Percentiles rank a stretch among this genome's conserved stretches.
Conservation (phyloP, 2,888 invertebrate species). For the Cheilosia vernalis region DNA sequence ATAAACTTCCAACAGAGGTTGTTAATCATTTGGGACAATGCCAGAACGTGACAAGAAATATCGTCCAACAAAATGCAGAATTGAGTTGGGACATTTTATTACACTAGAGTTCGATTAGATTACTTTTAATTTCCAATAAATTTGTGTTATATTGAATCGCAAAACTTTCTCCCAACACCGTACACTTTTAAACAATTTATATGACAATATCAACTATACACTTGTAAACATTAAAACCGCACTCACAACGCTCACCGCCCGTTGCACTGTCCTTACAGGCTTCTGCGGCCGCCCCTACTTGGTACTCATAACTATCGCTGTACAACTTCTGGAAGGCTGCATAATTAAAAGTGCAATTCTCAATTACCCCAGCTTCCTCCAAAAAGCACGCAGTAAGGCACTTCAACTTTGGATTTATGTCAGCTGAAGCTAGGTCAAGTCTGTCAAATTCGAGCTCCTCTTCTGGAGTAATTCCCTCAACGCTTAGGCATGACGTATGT, state of each 20-base stretch:
- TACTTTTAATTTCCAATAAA: too few species aligned
- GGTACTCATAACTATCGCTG: background rate
- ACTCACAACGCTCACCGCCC: conserved; percentile 39
- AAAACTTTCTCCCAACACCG: too few species aligned
- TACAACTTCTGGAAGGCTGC: background rate
- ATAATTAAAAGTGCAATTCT: conserved; percentile 10
- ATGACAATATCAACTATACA: background rate
- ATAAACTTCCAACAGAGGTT: too few species aligned
- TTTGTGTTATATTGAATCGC: too few species aligned
- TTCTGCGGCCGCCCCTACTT: background rate
- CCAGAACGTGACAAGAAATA: too few species aligned
- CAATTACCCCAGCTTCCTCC: background rate
- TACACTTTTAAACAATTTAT: too few species aligned
- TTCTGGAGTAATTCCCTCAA: conserved; percentile 1
- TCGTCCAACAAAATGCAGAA: too few species aligned
- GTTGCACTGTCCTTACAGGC: background rate
- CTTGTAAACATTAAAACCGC: conserved; percentile 27
- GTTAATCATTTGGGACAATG: too few species aligned
- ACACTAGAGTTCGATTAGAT: too few species aligned
- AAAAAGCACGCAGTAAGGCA: conserved; percentile 43
- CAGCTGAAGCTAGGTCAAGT: conserved; percentile 2
- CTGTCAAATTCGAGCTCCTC: background rate
- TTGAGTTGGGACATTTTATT: too few species aligned
- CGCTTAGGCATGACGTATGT: background rate
- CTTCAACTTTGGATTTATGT: conserved; percentile 38